phyloP scores from a whole-genome alignment of 2,888 invertebrate species.

The Tuta absoluta region DNA sequence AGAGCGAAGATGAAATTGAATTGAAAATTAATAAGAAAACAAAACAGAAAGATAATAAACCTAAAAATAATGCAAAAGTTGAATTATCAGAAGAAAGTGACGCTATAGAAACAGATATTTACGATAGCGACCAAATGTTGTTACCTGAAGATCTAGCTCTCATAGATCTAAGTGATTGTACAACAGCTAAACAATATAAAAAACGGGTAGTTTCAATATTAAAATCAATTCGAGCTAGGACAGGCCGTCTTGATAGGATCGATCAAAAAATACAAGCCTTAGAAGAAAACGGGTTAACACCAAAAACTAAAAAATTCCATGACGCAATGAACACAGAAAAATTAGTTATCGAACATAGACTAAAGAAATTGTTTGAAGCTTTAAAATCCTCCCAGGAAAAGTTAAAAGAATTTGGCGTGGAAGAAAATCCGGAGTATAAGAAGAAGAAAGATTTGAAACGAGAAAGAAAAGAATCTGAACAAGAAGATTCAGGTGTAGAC shows the following conservation, averaged over 20 bases:
- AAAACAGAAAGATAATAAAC: slow-evolving; percentile 37
- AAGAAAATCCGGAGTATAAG: slow-evolving; percentile 38
- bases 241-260: slow-evolving; percentile 38
- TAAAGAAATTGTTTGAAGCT: slow-evolving; percentile 52
- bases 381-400: slow-evolving; percentile 50
- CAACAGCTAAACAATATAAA: slow-evolving; percentile 53
- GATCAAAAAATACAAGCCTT: slow-evolving; percentile 56
- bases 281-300: slow-evolving; percentile 60
- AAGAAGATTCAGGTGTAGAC: slow-evolving; percentile 34
- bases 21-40: slow-evolving; percentile 10
- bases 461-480: slow-evolving; percentile 34
- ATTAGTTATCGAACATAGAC: slow-evolving; percentile 50
- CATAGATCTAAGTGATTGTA: slow-evolving; percentile 61
- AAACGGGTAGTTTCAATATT: slow-evolving; percentile 53
- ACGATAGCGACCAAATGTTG: slow-evolving; percentile 52
- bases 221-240: slow-evolving; percentile 52
- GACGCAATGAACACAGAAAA: slow-evolving; percentile 66
- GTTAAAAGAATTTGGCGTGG: slow-evolving; percentile 44
- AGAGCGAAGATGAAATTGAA: neutral
- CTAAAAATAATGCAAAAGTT: slow-evolving; percentile 26
- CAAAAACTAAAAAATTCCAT: slow-evolving; percentile 62
- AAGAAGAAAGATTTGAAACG: slow-evolving; percentile 38
- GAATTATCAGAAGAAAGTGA: slow-evolving; percentile 59
- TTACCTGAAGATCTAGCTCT: slow-evolving; percentile 56
- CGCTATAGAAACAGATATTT: slow-evolving; percentile 60